Conservation (phyloP, 2,113 vertebrate species). For the Xiphophorus couchianus region DNA sequence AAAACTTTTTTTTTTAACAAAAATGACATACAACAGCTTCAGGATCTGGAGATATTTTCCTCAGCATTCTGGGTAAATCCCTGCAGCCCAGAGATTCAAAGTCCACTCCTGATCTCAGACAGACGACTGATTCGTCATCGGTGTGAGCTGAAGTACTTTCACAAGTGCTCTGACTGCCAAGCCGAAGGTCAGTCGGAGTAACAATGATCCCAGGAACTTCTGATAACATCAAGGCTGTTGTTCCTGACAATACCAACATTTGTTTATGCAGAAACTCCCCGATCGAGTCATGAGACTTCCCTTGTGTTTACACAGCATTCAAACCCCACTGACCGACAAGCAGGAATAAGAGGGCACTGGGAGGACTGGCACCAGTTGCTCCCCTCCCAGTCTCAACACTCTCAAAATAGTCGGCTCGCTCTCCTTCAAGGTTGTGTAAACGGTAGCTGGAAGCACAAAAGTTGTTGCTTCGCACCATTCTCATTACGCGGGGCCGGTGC, state of each 20-base stretch:
- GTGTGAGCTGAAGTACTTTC: not conserved
- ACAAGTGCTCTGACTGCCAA: not conserved
- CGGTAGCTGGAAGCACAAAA: constrained; percentile 24
- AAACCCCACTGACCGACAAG: constrained; percentile 28
- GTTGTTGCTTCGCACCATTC: constrained; percentile 31
- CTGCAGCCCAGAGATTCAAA: not conserved
- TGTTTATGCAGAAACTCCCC: constrained; percentile 46
- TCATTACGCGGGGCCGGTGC: constrained; percentile 7
- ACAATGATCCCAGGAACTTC: constrained; percentile 8
- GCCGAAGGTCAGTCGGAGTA: constrained; percentile 20
- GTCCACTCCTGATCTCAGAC: not conserved
- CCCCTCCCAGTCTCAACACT: constrained; percentile 53
- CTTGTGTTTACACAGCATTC: constrained; percentile 45
- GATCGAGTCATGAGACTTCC: constrained; percentile 34
- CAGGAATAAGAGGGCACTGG: constrained; percentile 17
- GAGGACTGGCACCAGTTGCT: constrained; percentile 54
- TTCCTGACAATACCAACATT: constrained; percentile 44
- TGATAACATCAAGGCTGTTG: constrained; percentile 42
- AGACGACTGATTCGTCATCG: not conserved
- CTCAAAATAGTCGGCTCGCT: constrained; percentile 57
- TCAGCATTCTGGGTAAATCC: not conserved
- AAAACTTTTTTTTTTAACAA: too few species aligned
- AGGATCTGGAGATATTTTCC: not conserved
- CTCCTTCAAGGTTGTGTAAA: constrained; percentile 12
- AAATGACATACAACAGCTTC: too few species aligned